phyloP scores from a whole-genome alignment of 2,113 vertebrate genomes.

The Suricata suricatta region DNA sequence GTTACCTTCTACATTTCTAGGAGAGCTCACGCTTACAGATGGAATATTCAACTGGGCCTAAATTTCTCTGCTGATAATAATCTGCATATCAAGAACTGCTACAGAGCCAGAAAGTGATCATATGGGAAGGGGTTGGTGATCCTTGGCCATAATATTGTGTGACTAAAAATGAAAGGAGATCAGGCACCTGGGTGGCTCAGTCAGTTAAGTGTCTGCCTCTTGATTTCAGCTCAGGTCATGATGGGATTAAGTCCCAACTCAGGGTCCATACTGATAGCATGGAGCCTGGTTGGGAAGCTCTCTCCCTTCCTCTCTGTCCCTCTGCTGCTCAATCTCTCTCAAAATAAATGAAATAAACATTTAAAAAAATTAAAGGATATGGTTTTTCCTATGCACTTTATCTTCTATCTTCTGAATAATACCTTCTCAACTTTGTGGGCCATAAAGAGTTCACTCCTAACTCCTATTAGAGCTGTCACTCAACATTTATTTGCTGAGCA shows the following conservation, averaged over 20 bases:
- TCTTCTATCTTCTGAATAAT: neutral
- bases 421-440: neutral
- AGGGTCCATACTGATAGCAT: too few relatives aligned
- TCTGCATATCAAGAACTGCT: neutral
- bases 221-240: too few relatives aligned
- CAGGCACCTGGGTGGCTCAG: too few relatives aligned
- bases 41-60: neutral
- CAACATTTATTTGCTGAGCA: neutral
- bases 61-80: neutral
- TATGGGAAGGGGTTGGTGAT: neutral
- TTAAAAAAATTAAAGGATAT: neutral
- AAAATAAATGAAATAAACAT: too few relatives aligned
- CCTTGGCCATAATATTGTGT: neutral
- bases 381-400: neutral
- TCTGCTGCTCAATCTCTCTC: too few relatives aligned
- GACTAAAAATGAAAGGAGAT: neutral
- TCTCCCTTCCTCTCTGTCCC: too few relatives aligned
- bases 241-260: too few relatives aligned
- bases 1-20: neutral
- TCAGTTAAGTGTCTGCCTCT: too few relatives aligned
- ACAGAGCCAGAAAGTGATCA: neutral
- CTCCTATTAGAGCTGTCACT: neutral
- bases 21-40: neutral
- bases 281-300: too few relatives aligned
- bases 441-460: neutral